Conservation (phyloP, 2,888 invertebrate species). For the Peribatodes rhomboidaria region DNA sequence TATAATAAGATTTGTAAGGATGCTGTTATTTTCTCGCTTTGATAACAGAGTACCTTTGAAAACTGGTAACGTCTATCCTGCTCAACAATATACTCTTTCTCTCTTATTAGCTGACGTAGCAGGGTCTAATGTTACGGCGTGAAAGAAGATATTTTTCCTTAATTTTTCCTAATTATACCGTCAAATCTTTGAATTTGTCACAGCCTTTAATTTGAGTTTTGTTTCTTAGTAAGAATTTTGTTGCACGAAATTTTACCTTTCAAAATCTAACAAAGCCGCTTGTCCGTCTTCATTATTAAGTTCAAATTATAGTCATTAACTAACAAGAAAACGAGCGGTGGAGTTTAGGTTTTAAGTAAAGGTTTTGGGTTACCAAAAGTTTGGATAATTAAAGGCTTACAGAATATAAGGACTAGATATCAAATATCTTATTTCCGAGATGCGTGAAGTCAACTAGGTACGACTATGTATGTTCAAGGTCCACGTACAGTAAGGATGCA, state of each 20-base stretch:
- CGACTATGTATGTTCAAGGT: too few relatives aligned
- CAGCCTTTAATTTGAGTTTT: conserved; percentile 64
- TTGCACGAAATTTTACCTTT: conserved; percentile 77
- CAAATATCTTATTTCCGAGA: too few relatives aligned
- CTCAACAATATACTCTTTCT: conserved; percentile 19
- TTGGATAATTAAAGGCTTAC: conserved; percentile 54
- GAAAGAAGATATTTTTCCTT: conserved; percentile 39
- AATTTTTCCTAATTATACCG: conserved; percentile 59
- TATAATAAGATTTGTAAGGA: conserved; percentile 3
- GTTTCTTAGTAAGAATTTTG: conserved; percentile 80
- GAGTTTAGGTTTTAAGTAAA: conserved; percentile 65
- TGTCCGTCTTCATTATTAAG: conserved; percentile 82
- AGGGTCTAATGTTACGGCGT: conserved; percentile 21
- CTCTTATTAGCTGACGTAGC: conserved; percentile 13
- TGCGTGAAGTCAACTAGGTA: too few relatives aligned
- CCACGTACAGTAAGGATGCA: too few relatives aligned
- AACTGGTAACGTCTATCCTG: conserved; percentile 7
- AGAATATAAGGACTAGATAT: too few relatives aligned
- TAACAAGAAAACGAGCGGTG: conserved; percentile 73
- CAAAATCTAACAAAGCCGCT: conserved; percentile 76
- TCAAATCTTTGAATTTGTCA: conserved; percentile 62
- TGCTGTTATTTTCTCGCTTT: conserved; percentile 13
- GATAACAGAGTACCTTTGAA: conserved; percentile 7
- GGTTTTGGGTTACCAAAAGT: conserved; percentile 67
- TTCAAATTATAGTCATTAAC: conserved; percentile 83